Evolutionary conservation across 2,797 vertebrate genomes (phyloP).

Genomic region (Sebastes dallii): DNA sequence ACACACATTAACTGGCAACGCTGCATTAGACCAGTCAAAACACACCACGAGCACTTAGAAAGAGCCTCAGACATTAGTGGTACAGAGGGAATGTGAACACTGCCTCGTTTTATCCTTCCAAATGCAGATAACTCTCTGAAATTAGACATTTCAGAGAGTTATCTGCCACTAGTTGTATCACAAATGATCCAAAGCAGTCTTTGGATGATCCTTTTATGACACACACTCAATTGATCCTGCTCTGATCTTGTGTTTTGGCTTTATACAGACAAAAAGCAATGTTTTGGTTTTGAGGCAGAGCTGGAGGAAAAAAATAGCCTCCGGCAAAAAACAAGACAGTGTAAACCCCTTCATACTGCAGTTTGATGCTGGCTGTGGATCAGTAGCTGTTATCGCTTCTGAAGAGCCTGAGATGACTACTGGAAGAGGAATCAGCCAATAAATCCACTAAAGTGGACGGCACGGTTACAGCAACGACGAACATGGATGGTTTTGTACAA

Average conservation of each 20-base stretch:
- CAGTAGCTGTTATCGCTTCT: background rate
- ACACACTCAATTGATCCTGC: background rate
- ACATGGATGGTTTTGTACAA: slow-evolving; percentile 12
- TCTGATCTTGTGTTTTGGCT: slow-evolving; percentile 46
- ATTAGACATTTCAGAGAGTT: background rate
- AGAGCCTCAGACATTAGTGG: slow-evolving; percentile 4
- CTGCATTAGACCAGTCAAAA: slow-evolving; percentile 31
- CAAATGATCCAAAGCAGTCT: background rate
- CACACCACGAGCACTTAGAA: slow-evolving; percentile 13
- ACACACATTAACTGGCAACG: slow-evolving; percentile 23
- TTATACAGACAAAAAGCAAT: slow-evolving; percentile 18
- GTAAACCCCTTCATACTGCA: slow-evolving; percentile 15
- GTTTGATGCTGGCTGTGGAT: background rate
- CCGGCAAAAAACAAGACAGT: background rate
- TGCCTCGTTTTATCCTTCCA: background rate
- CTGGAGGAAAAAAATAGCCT: slow-evolving; percentile 36
- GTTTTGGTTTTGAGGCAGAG: slow-evolving; percentile 25
- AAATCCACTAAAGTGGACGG: slow-evolving; percentile 4
- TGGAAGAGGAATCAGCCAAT: background rate
- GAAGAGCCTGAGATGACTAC: slow-evolving; percentile 17
- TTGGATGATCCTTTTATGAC: background rate
- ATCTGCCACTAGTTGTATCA: background rate
- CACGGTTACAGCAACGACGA: slow-evolving; percentile 6
- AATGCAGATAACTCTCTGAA: background rate
- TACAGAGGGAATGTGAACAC: background rate